These are phyloP conservation scores for Poecilia velifera DNA, from an alignment of 2,797 vertebrate species.

Conservation along the genomic window DNA sequence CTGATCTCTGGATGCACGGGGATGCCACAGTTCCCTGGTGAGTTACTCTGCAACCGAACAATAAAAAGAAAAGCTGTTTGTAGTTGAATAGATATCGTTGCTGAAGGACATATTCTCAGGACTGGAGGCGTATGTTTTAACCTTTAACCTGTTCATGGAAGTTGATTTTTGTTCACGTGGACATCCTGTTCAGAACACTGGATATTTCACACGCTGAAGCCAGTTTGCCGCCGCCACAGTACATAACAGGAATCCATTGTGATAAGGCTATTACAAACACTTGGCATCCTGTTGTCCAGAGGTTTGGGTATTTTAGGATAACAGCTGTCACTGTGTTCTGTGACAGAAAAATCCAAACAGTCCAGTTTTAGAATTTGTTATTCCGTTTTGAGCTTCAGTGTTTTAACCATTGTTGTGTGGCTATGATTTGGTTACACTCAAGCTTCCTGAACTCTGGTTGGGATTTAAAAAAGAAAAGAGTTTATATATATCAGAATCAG, in stretches of 20 bases:
- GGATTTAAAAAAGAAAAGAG: too few species aligned
- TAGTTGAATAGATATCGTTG: not conserved
- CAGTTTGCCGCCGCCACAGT: not conserved
- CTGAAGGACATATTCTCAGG: not conserved
- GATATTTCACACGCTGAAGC: not conserved
- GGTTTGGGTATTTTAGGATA: not conserved
- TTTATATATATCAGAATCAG: not conserved
- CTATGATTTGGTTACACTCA: not conserved
- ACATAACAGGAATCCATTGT: conserved; percentile 13
- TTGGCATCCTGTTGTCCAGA: not conserved
- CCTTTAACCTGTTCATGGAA: not conserved
- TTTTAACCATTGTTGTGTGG: not conserved
- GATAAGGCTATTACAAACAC: not conserved
- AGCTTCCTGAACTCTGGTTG: not conserved
- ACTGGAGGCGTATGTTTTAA: not conserved
- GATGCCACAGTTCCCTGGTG: conserved; percentile 78
- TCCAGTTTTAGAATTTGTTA: not conserved
- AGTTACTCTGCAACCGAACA: conserved; percentile 25
- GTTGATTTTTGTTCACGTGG: not conserved
- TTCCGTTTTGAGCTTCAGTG: not conserved
- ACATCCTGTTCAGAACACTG: conserved; percentile 11
- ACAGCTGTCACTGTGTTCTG: not conserved
- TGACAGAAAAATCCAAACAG: not conserved
- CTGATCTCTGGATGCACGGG: conserved; percentile 43
- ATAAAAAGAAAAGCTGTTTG: not conserved